Evolutionary conservation across 2,113 vertebrate genomes (phyloP), one percentile per base, ranked within the genome.

Genomic region (Pungitius pungitius): DNA sequence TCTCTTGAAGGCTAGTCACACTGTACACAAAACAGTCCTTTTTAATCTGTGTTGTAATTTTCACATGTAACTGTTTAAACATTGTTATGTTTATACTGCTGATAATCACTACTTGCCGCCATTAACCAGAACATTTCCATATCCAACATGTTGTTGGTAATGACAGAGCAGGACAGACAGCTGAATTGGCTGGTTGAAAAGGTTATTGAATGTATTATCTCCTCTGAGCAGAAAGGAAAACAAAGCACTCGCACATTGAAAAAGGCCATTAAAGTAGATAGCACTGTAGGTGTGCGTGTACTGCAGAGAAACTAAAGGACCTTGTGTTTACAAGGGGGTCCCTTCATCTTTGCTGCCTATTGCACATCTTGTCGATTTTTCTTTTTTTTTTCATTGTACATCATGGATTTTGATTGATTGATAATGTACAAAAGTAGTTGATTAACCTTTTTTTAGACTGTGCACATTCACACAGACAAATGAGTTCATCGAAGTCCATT

Each of bases 161-260:
- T 66, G 91, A 90, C 80, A 92, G 92, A 88, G 59, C 68, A 88
- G 81, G 85, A 87, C 89, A 91, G 92, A 92, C 90, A 90, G 88
- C 75, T 92, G 87, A 93, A 81, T 87, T 92, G 93, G 91, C 92
- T 93, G 87, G 93, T 91, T 85, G 91, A 18, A 91, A 91, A 90
- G 87, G 91, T 91, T 84, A 95, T 92, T 96, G 94, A 96, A 96
- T 96, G 94, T 96, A 95, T 93, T 91, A 91, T 37, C 27, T 82
- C 83, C 83, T 84, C 55, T 70, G 85, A 86, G 76, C 80, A 69
- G 80, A 80, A 86, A 81, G 88, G 89, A 92, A 94, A 94, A 91
- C 86, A 93, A 94, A 95, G 95, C 95, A 95, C 95, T 96, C 92
- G 94, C 93, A 90, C 94, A 93, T 61, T 82, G 80, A 81, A 65